phyloP scores from a whole-genome alignment of 1,140 invertebrate species.

The Leguminivora glycinivorella region DNA sequence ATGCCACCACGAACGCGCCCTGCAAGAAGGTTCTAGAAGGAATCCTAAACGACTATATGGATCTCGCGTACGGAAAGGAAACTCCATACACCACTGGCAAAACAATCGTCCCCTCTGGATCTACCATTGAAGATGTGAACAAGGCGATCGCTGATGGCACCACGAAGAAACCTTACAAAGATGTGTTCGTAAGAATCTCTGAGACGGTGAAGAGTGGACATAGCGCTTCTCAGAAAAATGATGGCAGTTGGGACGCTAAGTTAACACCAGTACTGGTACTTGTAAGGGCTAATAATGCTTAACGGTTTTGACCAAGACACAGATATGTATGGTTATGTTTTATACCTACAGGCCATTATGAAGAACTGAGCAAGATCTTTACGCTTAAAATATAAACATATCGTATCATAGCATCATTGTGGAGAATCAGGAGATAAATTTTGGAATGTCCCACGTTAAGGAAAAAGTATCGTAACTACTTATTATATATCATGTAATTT shows the following conservation, averaged over 20 bases:
- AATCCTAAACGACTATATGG: conserved; percentile 70
- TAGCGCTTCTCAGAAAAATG: conserved; percentile 50
- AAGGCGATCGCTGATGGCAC: conserved; percentile 43
- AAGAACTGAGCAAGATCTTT: too few species aligned
- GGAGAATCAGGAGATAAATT: too few species aligned
- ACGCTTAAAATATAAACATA: too few species aligned
- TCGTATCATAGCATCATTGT: too few species aligned
- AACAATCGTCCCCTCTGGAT: conserved; percentile 52
- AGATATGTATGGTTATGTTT: too few species aligned
- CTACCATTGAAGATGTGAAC: conserved; percentile 58
- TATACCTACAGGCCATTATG: too few species aligned
- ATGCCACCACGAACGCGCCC: conserved; percentile 45
- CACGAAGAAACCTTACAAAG: conserved; percentile 53
- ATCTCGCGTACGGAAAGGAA: conserved; percentile 59
- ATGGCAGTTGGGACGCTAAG: conserved; percentile 63
- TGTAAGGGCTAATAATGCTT: conserved; percentile 39
- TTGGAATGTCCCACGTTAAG: too few species aligned
- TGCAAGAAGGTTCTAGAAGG: conserved; percentile 64
- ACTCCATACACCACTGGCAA: conserved; percentile 69
- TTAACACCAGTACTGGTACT: conserved; percentile 60
- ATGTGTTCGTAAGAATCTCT: conserved; percentile 58
- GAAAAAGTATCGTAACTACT: too few species aligned
- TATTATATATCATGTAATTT: too few species aligned
- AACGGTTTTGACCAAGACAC: neutral
- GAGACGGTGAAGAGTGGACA: conserved; percentile 60